Evolutionary conservation across 2,888 invertebrate species (phyloP).

Genomic region (Orthonychiurus folsomi): DNA sequence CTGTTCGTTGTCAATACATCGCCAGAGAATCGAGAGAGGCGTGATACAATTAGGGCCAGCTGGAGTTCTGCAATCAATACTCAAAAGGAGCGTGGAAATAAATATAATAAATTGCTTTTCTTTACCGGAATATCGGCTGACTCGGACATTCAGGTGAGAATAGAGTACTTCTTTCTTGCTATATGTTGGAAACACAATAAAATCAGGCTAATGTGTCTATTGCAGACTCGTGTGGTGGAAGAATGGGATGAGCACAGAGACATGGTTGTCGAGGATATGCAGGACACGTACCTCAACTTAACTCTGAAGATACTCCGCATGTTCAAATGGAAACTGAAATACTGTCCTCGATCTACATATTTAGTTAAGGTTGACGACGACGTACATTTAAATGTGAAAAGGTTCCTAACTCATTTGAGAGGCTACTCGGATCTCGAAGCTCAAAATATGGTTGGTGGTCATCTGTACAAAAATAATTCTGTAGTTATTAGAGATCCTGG

Average conservation of each 20-base stretch:
- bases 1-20: slow-evolving; percentile 31
- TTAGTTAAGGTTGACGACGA: slow-evolving; percentile 43
- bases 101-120: slow-evolving; percentile 23
- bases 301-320: slow-evolving; percentile 37
- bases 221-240: slow-evolving; percentile 20
- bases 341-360: slow-evolving; percentile 31
- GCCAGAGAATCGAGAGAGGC: slow-evolving; percentile 25
- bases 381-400: slow-evolving; percentile 40
- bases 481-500: slow-evolving; percentile 41
- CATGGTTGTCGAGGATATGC: slow-evolving; percentile 31
- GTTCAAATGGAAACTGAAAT: slow-evolving; percentile 33
- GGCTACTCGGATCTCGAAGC: slow-evolving; percentile 9
- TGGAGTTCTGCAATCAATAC: slow-evolving; percentile 12
- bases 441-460: slow-evolving; percentile 40
- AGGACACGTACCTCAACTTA: slow-evolving; percentile 35
- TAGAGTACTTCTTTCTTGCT: not conserved
- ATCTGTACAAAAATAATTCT: slow-evolving; percentile 39
- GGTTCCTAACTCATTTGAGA: slow-evolving; percentile 31
- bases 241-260: slow-evolving; percentile 31
- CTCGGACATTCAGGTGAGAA: not conserved
- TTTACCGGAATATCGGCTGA: slow-evolving; percentile 11
- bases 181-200: too few relatives aligned
- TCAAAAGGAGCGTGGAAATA: not conserved
- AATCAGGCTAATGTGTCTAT: too few relatives aligned
- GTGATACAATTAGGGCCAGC: slow-evolving; percentile 25